These are phyloP conservation scores for Percopsis transmontana DNA, from an alignment of 2,113 vertebrate species.

Conservation along the genomic window DNA sequence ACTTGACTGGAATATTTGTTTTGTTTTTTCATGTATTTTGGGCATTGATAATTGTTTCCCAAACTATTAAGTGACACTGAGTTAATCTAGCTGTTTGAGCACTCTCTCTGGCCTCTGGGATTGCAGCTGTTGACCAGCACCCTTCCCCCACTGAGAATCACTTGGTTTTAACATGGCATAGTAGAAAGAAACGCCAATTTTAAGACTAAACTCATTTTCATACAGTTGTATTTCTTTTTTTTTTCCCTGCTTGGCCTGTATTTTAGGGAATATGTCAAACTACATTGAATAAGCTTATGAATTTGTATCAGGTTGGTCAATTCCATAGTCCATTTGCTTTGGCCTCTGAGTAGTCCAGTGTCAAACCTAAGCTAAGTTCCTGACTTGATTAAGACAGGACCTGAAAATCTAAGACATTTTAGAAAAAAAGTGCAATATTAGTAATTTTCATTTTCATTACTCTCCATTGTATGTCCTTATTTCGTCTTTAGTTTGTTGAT, in stretches of 20 bases:
- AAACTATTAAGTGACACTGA: conserved; percentile 58
- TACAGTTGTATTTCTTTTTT: conserved; percentile 40
- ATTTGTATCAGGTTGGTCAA: conserved; percentile 78
- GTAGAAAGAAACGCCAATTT: conserved; percentile 73
- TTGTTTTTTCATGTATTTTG: conserved; percentile 70
- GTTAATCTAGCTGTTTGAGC: conserved; percentile 61
- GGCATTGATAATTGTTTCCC: conserved; percentile 83
- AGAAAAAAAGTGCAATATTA: conserved; percentile 99
- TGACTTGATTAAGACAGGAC: conserved; percentile 80
- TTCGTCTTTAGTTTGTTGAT: conserved; percentile 81
- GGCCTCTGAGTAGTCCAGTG: conserved; percentile 82
- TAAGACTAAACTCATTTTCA: conserved; percentile 3
- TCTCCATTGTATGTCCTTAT: conserved; percentile 86
- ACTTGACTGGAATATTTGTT: conserved; percentile 9
- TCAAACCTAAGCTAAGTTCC: conserved; percentile 86
- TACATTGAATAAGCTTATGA: conserved; percentile 71
- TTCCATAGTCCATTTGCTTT: conserved; percentile 77
- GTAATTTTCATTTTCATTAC: conserved; percentile 89
- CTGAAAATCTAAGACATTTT: conserved; percentile 90
- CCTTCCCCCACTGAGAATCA: conserved; percentile 31
- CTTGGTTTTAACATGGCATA: conserved; percentile 38
- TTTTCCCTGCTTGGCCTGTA: conserved; percentile 49
- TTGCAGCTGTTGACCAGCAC: conserved; percentile 75
- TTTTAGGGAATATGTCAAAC: conserved; percentile 62
- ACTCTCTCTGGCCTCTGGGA: conserved; percentile 75